Base-by-base conservation (phyloP, 2,888 invertebrate species). In the Chalcosyrphus nemorum region DNA sequence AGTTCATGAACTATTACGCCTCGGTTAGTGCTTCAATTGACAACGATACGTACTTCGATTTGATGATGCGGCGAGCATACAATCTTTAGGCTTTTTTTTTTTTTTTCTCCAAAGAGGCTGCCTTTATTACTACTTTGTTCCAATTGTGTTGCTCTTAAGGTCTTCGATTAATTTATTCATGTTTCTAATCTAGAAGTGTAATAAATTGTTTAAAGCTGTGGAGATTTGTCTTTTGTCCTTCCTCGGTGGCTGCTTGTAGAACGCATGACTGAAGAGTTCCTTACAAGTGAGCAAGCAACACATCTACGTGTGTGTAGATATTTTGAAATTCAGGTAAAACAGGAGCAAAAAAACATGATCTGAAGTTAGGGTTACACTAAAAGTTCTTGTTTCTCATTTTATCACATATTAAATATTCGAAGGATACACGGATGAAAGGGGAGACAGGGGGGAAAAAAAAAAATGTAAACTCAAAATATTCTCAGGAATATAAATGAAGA, bases 1-100 rank as follows among this genome's bases (percentile, higher is more conserved):
- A 99, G 91, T 99, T 98, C 88, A 92, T 95, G 90, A 97, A 98
- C 92, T 99, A 98, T 91, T 99, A 99, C 92, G 93, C 96, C 75
- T 97, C 96, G 9, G 95, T 99, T 87, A 98, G 98, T 90, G 97
- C 98, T 41, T 97, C 98, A 0, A 97, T 98, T 87, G 98, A 99
- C 91, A 95, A 95, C 86, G 98, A 99, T 90, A 95, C 95, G 65
- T 99, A 97, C 91, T 99, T 99, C 90, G 98, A 98, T 92, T 93
- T 98, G 86, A 97, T 98, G 96, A 97, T 99, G 94, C 94, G 98
- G 78, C 97, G 96, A 89, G 95, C 97, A 1, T 99, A 96, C 93
- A 96, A 97, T 90, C 93, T 98, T 52, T 38, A 15, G 0, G 21
- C 15, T 29, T 41, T 21, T 0, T 19, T 35, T 32, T 21, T 9